Percentiles rank a stretch among this genome's conserved stretches.
Conservation (phyloP, 2,888 invertebrate species). For the Lithophane semibrunnea region DNA sequence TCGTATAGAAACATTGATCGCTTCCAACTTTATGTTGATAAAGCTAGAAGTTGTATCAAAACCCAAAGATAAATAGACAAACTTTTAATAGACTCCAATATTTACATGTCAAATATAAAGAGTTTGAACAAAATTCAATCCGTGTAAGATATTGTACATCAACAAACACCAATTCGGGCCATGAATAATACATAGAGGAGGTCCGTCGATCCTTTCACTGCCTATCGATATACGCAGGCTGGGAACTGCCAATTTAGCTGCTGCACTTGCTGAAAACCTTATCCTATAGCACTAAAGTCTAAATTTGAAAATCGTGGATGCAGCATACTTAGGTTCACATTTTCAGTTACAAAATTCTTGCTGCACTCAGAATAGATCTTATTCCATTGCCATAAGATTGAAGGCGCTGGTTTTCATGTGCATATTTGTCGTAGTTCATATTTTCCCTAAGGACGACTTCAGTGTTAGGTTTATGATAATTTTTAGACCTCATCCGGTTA, state of each 20-base stretch:
- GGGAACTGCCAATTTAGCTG: constrained; percentile 53
- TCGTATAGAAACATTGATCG: constrained; percentile 36
- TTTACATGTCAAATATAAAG: constrained; percentile 56
- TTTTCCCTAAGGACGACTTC: constrained; percentile 74
- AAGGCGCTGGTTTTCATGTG: neutral
- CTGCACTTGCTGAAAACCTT: constrained; percentile 23
- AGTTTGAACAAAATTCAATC: constrained; percentile 76
- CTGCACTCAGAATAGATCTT: constrained; percentile 50
- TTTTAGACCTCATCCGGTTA: constrained; percentile 79
- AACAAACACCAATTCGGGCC: constrained; percentile 84
- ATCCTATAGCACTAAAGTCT: constrained; percentile 18
- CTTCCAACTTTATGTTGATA: constrained; percentile 44
- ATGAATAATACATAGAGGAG: constrained; percentile 84
- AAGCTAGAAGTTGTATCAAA: constrained; percentile 38
- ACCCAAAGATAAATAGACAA: constrained; percentile 47
- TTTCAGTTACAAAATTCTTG: constrained; percentile 56
- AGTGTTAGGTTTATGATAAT: constrained; percentile 80
- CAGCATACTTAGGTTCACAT: constrained; percentile 19
- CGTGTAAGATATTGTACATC: constrained; percentile 81
- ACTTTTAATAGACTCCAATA: constrained; percentile 53
- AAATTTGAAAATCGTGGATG: neutral
- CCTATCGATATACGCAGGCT: constrained; percentile 73
- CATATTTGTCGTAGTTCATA: constrained; percentile 44
- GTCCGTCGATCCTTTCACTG: constrained; percentile 75
- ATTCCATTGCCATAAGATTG: constrained; percentile 53